A percentile compares a stretch with the other conserved stretches of the same genome.
These are phyloP conservation scores for Chrysotoxum bicinctum DNA, from an alignment of 2,888 invertebrate species.

Conservation along the genomic window DNA sequence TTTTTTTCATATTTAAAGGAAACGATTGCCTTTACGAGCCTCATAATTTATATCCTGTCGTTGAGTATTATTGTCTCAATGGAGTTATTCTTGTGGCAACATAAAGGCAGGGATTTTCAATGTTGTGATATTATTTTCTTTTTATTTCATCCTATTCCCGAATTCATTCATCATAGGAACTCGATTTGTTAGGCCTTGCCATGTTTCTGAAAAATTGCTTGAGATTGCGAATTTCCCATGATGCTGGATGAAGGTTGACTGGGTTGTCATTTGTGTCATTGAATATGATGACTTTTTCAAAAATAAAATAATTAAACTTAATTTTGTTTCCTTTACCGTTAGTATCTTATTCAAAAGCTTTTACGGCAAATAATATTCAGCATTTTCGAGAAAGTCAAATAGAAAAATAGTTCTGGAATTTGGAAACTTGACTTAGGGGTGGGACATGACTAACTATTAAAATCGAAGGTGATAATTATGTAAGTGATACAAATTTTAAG, in stretches of 20 bases:
- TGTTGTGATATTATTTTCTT: constrained; percentile 34
- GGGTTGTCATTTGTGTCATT: constrained; percentile 54
- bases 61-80: constrained; percentile 67
- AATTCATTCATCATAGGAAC: constrained; percentile 12
- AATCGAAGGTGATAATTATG: too few species aligned
- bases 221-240: background rate
- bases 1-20: constrained; percentile 3
- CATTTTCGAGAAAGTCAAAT: too few species aligned
- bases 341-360: background rate
- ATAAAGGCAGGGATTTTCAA: constrained; percentile 52
- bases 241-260: background rate
- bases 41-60: constrained; percentile 70
- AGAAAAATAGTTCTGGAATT: too few species aligned
- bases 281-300: constrained; percentile 30
- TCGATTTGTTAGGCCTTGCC: background rate
- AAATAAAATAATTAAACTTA: background rate
- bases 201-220: background rate
- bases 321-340: background rate
- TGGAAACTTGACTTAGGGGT: too few species aligned
- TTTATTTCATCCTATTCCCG: constrained; percentile 25
- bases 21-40: constrained; percentile 57
- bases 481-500: too few species aligned
- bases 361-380: too few species aligned
- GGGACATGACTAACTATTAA: too few species aligned
- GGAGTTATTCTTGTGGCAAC: constrained; percentile 62